Percentiles rank a stretch among this genome's conserved stretches.
These are phyloP conservation scores for Thera britannica DNA, from an alignment of 2,888 invertebrate species.

Conservation along the genomic window DNA sequence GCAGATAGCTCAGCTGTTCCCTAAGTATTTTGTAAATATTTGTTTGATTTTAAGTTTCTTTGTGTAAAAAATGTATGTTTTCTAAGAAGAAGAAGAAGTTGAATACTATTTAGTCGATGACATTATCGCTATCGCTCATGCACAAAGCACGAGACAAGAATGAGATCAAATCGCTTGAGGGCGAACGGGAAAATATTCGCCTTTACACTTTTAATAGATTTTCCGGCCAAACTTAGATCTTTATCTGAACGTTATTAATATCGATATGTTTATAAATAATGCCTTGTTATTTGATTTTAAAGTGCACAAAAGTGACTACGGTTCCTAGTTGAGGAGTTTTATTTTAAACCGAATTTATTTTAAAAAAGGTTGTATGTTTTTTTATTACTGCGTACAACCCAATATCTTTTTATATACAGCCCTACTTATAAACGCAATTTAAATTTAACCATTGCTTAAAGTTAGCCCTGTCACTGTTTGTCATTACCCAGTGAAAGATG, in stretches of 20 bases:
- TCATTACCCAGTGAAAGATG: too few relatives aligned
- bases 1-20: too few relatives aligned
- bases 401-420: too few relatives aligned
- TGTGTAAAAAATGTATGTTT: too few relatives aligned
- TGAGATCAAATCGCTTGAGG: constrained; percentile 45
- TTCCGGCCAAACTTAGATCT: constrained; percentile 66
- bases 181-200: constrained; percentile 61
- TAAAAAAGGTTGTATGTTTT: too few relatives aligned
- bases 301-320: not conserved
- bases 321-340: not conserved
- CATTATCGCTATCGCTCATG: constrained; percentile 53
- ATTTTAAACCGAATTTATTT: not conserved
- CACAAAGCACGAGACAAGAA: constrained; percentile 34
- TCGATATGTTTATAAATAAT: constrained; percentile 1
- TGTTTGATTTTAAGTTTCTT: too few relatives aligned
- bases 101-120: not conserved
- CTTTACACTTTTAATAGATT: constrained; percentile 70
- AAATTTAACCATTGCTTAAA: too few relatives aligned
- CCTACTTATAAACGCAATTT: too few relatives aligned
- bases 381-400: too few relatives aligned
- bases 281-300: not conserved
- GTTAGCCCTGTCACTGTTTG: too few relatives aligned
- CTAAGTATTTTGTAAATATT: too few relatives aligned
- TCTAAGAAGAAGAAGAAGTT: too few relatives aligned
- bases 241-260: constrained; percentile 39